A percentile compares a stretch with the other conserved stretches of the same genome.
Conservation (phyloP, 2,888 invertebrate genomes). For the Malacosoma neustria region DNA sequence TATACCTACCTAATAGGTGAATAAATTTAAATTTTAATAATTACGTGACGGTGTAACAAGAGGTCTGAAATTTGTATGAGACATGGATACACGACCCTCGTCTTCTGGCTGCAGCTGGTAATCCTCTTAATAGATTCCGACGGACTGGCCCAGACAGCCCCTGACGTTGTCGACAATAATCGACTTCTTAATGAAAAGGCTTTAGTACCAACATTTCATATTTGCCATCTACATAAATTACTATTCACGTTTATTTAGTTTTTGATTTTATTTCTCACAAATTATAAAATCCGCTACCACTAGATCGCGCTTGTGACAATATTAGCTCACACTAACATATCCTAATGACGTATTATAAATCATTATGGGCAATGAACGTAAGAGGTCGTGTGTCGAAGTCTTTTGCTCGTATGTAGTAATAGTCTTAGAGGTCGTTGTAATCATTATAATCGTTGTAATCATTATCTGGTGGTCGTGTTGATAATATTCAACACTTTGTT, state of each 20-base stretch:
- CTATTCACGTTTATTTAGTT: too few relatives aligned
- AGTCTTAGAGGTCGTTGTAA: too few relatives aligned
- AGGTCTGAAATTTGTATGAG: conserved; percentile 35
- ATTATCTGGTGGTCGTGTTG: too few relatives aligned
- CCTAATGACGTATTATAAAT: conserved; percentile 10
- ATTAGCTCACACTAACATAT: background rate
- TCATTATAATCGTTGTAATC: too few relatives aligned
- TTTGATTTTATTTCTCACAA: background rate
- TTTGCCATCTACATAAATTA: too few relatives aligned
- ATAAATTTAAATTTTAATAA: conserved; percentile 3
- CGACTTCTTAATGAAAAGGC: conserved; percentile 24
- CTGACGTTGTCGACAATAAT: conserved; percentile 28
- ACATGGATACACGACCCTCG: conserved; percentile 61
- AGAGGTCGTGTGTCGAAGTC: too few relatives aligned
- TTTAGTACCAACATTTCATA: conserved; percentile 13
- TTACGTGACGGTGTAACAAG: conserved; percentile 30
- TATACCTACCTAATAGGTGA: too few relatives aligned
- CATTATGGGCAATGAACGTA: too few relatives aligned
- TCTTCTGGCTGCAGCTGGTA: conserved; percentile 60
- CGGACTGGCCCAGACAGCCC: conserved; percentile 34
- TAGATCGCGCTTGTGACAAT: conserved; percentile 3
- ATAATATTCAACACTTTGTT: too few relatives aligned
- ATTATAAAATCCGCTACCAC: background rate
- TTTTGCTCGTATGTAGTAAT: too few relatives aligned
- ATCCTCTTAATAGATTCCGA: conserved; percentile 75